A percentile compares a stretch with the other conserved stretches of the same genome.
Conservation (phyloP, 1,140 invertebrate species). For the Bombus turneri region DNA sequence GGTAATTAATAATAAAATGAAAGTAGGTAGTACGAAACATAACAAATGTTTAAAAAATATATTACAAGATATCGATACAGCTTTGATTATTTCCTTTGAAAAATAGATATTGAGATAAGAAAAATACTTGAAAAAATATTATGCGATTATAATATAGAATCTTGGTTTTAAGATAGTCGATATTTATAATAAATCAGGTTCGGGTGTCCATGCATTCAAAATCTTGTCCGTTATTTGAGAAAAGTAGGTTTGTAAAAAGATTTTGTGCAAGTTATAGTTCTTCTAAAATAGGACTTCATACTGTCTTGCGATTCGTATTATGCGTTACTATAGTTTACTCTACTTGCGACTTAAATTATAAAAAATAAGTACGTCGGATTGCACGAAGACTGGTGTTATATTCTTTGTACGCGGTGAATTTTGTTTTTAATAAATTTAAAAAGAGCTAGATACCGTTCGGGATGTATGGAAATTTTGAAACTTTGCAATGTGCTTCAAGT, state of each 20-base stretch:
- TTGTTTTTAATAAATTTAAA: background rate
- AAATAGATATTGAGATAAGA: background rate
- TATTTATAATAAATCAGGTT: background rate
- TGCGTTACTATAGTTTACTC: background rate
- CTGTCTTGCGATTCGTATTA: background rate
- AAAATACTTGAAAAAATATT: background rate
- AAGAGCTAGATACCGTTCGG: background rate
- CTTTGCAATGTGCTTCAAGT: background rate
- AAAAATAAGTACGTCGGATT: background rate
- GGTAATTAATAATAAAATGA: background rate
- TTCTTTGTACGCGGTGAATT: background rate
- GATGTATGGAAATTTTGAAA: background rate
- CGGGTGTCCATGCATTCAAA: background rate
- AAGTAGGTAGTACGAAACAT: constrained; percentile 5
- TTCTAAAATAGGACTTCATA: background rate
- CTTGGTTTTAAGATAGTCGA: background rate
- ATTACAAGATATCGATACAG: background rate
- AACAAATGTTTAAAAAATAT: background rate
- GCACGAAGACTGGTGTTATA: rapidly evolving
- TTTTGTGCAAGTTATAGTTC: background rate
- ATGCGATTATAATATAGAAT: background rate
- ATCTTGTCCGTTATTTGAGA: background rate
- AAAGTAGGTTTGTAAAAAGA: background rate
- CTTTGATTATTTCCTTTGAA: background rate
- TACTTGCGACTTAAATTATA: background rate